phyloP scores from a whole-genome alignment of 2,888 invertebrate genomes.

The Fissipunctia ypsillon region DNA sequence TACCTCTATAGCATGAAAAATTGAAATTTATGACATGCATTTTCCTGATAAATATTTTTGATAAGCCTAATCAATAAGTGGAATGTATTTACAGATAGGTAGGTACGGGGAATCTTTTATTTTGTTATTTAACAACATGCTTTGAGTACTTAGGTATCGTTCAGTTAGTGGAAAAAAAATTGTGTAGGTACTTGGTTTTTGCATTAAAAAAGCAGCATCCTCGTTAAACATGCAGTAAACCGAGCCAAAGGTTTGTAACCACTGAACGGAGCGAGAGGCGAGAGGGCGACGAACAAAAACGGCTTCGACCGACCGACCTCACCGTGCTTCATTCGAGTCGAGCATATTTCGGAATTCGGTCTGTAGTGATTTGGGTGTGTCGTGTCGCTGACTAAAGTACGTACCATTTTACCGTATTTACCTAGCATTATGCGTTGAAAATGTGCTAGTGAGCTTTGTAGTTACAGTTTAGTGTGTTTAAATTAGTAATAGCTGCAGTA shows the following conservation, averaged over 20 bases:
- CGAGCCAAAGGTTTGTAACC: constrained; percentile 75
- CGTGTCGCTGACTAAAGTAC: constrained; percentile 85
- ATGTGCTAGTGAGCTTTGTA: constrained; percentile 25
- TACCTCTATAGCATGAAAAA: constrained; percentile 5
- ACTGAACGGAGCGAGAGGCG: constrained; percentile 82
- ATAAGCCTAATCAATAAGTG: constrained; percentile 29
- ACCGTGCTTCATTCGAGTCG: constrained; percentile 76
- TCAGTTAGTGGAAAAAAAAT: constrained; percentile 1
- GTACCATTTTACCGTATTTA: constrained; percentile 70
- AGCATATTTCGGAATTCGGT: constrained; percentile 85
- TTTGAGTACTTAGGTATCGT: neutral
- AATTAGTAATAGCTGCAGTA: constrained; percentile 41
- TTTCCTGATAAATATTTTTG: constrained; percentile 31
- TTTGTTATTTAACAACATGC: constrained; percentile 31
- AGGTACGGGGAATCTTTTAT: constrained; percentile 35
- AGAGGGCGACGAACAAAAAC: constrained; percentile 85
- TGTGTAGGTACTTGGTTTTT: neutral
- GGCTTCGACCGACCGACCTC: constrained; percentile 81
- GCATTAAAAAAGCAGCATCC: neutral
- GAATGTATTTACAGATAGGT: constrained; percentile 11
- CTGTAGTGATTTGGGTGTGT: constrained; percentile 85
- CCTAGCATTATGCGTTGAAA: constrained; percentile 35
- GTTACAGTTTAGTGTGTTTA: constrained; percentile 46
- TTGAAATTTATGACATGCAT: constrained; percentile 22
- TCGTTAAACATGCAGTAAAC: constrained; percentile 8